phyloP scores from a whole-genome alignment of 2,113 vertebrate species.

The Chauna torquata region DNA sequence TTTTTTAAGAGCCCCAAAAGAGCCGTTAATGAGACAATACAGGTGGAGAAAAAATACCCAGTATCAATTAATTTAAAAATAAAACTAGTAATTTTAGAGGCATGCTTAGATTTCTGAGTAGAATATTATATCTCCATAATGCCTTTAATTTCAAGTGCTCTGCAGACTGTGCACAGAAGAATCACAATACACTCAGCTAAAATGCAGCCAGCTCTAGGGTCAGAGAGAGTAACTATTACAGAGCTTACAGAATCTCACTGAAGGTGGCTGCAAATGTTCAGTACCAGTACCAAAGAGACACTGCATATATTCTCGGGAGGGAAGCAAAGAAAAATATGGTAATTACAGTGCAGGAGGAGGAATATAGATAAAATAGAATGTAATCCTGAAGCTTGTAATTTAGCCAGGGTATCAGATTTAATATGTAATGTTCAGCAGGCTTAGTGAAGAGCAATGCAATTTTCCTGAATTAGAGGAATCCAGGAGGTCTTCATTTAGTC shows the following conservation, averaged over 20 bases:
- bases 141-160: not conserved
- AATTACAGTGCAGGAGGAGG: not conserved
- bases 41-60: not conserved
- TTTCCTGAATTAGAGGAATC: not conserved
- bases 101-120: not conserved
- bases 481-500: not conserved
- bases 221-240: not conserved
- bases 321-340: not conserved
- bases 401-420: not conserved
- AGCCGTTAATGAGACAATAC: not conserved
- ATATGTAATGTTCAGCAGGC: not conserved
- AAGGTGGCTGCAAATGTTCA: not conserved
- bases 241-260: not conserved
- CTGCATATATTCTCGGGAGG: not conserved
- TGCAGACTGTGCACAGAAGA: not conserved
- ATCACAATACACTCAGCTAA: not conserved
- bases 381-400: not conserved
- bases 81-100: slow-evolving; percentile 13
- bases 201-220: not conserved
- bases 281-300: not conserved
- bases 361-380: not conserved
- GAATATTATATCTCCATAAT: not conserved
- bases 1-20: not conserved
- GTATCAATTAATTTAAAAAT: not conserved
- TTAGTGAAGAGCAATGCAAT: not conserved